Conservation (phyloP, 2,113 vertebrate species). For the Addax nasomaculatus region DNA sequence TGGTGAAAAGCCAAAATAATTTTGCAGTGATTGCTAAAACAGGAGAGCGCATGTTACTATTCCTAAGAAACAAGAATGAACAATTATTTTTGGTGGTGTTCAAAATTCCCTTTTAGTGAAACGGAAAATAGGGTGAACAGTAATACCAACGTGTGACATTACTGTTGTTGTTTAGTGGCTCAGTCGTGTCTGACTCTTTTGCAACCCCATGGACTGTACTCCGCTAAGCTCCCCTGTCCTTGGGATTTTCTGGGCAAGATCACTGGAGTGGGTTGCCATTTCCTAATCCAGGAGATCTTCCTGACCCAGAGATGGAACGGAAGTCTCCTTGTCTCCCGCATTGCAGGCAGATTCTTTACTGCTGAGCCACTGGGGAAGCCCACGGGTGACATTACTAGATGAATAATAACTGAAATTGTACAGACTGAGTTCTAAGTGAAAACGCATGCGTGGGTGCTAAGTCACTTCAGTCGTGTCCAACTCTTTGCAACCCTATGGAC, state of each 20-base stretch:
- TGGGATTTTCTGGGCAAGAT: background rate
- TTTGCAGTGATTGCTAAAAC: background rate
- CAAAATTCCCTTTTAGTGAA: constrained; percentile 2
- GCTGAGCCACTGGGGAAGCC: background rate
- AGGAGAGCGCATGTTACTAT: background rate
- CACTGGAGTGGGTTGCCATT: background rate
- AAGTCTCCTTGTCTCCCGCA: background rate
- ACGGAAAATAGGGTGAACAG: background rate
- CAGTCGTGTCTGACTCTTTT: background rate
- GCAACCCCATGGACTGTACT: background rate
- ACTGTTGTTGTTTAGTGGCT: background rate
- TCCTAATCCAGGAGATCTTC: background rate
- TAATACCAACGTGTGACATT: background rate
- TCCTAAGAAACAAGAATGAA: background rate
- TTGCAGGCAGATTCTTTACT: background rate
- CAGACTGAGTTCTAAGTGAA: background rate
- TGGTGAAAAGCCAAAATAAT: constrained; percentile 6
- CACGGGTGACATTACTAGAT: background rate
- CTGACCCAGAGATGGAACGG: background rate
- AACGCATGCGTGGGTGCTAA: background rate
- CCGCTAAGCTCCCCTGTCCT: background rate
- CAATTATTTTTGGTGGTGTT: constrained; percentile 9
- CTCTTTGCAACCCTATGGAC: background rate
- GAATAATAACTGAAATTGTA: background rate
- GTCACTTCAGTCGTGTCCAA: background rate